These are phyloP conservation scores for Euplexia lucipara DNA, from an alignment of 2,888 invertebrate genomes.

Conservation along the genomic window DNA sequence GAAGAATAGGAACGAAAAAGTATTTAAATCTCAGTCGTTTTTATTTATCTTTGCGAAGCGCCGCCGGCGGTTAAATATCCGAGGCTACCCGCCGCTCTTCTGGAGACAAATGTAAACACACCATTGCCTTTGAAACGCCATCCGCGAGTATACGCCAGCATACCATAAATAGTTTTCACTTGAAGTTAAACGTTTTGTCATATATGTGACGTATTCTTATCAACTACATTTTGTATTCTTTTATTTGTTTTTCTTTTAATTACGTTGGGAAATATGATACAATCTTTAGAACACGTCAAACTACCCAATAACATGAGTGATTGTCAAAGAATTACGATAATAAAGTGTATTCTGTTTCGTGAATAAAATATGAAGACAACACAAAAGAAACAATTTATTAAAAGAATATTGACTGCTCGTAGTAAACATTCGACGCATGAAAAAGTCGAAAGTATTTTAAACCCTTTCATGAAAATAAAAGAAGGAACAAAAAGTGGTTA, in stretches of 20 bases:
- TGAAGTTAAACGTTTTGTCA: slow-evolving; percentile 67
- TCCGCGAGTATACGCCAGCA: slow-evolving; percentile 71
- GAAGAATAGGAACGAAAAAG: slow-evolving; percentile 81
- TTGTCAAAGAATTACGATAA: neutral
- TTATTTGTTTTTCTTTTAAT: neutral
- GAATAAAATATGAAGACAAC: slow-evolving; percentile 14
- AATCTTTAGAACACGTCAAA: neutral
- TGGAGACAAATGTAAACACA: slow-evolving; percentile 86
- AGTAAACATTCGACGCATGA: slow-evolving; percentile 19
- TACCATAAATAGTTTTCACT: slow-evolving; percentile 71
- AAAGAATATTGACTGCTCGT: slow-evolving; percentile 8
- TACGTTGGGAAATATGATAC: too few species aligned
- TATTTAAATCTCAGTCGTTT: slow-evolving; percentile 86
- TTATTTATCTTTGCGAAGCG: slow-evolving; percentile 86
- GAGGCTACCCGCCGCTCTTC: slow-evolving; percentile 77
- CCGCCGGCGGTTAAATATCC: slow-evolving; percentile 86
- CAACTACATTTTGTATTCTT: slow-evolving; percentile 4
- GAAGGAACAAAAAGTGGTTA: slow-evolving; percentile 35
- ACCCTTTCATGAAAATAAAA: slow-evolving; percentile 23
- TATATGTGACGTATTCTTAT: slow-evolving; percentile 46
- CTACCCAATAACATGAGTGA: neutral
- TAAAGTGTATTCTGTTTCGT: neutral
- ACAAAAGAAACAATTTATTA: neutral
- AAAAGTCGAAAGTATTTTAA: slow-evolving; percentile 29
- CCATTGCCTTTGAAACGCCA: slow-evolving; percentile 83